Evolutionary conservation across 2,888 invertebrate genomes (phyloP).

Genomic region (Mongoloraphidia duomilia): DNA sequence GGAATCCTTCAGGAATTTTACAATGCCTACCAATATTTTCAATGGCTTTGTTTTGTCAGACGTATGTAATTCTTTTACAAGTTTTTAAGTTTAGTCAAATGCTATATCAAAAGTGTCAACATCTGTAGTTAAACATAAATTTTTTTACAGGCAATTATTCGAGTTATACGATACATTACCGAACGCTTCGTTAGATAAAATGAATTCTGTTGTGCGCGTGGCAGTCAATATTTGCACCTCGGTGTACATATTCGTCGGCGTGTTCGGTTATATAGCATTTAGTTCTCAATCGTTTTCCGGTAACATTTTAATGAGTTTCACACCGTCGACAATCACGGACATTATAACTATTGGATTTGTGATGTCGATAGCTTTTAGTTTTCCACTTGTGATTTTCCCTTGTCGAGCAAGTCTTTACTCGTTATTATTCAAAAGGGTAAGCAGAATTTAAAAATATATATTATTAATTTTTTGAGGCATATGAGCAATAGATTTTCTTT

Average conservation of each 20-base stretch:
- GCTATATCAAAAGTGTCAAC: neutral
- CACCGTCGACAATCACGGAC: slow-evolving; percentile 68
- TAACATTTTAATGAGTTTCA: slow-evolving; percentile 79
- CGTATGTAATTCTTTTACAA: slow-evolving; percentile 39
- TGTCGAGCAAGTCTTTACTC: slow-evolving; percentile 89
- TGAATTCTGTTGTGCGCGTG: slow-evolving; percentile 74
- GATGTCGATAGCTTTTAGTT: slow-evolving; percentile 87
- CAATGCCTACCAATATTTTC: slow-evolving; percentile 93
- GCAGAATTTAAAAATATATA: slow-evolving; percentile 15
- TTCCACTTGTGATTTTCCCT: slow-evolving; percentile 93
- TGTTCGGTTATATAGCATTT: slow-evolving; percentile 81
- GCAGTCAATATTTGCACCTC: slow-evolving; percentile 84
- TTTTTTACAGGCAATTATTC: slow-evolving; percentile 60
- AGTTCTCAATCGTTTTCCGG: slow-evolving; percentile 64
- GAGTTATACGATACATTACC: slow-evolving; percentile 86
- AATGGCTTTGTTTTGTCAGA: slow-evolving; percentile 94
- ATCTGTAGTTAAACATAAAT: slow-evolving; percentile 4
- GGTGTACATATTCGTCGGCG: slow-evolving; percentile 82
- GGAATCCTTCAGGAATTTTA: slow-evolving; percentile 73
- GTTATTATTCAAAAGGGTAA: slow-evolving; percentile 69
- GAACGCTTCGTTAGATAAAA: slow-evolving; percentile 74
- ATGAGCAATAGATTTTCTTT: too few relatives aligned
- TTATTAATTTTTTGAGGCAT: too few relatives aligned
- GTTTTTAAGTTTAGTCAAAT: slow-evolving; percentile 1
- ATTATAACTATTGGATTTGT: slow-evolving; percentile 90